Base-by-base conservation (phyloP, 2,113 vertebrate genomes). In the Vanacampus margaritifer region DNA sequence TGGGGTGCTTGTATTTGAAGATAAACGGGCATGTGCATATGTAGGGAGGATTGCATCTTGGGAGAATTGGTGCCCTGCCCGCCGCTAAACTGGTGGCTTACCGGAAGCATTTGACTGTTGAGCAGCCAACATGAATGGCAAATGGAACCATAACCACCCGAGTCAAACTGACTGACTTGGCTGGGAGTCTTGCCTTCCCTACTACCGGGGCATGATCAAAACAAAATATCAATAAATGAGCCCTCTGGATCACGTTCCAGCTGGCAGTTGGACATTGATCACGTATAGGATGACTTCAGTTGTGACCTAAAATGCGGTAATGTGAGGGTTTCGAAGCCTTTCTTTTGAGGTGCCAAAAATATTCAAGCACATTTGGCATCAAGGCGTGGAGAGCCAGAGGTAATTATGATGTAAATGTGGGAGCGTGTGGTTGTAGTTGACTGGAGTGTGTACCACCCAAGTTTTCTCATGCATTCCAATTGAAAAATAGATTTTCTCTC, bases 381-480 rank as follows among this genome's bases (percentile, higher is more conserved):
- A 57, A 69, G 74, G 69, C 80, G 60, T 37, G 51, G 82, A 79
- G 73, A 76, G 79, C 63, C 37, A 75, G 73, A 84, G 76, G 85
- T 90, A 84, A 91, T 91, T 89, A 88, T 87, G 86, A 87, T 26
- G 41, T 6, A 17, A 45, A 41, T n/a, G 35, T 21, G 37, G 4
- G 23, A 61, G 23, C 2, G 6, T 39, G n/a, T 2, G 28, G 17
- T 10, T 32, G 17, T 58, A 16, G 37, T 43, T 37, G 37, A 37
- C 58, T 12, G 17, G 21, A 11, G 35, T 12, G 58, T 60, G 11
- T 60, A n/a, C 58, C 58, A 39, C 21, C 23, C 23, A 54, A 12
- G 12, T 26, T 24, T 54, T 54, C 51, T 24, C 23, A 6, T 24
- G 51, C 51, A 26, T 26, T 26, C 51, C 23, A 26, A 14, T 13